Evolutionary conservation across 2,888 invertebrate species (phyloP), one percentile per base, ranked within the genome.

Genomic region (Orchestes rusci): DNA sequence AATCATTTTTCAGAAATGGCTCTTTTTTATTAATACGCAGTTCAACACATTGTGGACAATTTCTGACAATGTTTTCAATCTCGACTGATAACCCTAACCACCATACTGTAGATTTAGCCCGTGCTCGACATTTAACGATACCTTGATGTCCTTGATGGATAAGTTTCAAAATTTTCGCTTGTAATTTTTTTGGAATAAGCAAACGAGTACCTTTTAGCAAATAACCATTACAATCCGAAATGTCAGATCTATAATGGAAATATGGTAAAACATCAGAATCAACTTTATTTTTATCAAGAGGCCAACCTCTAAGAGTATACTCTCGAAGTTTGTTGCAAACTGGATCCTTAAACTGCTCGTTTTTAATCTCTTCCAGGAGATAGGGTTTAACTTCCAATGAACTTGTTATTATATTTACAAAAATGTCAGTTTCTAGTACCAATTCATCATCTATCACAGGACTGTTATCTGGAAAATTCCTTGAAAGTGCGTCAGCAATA

Each of bases 401-500:
- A 7, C 7, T 23, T 7, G 23, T 23, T 7, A 23, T 23, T 23
- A 23, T 7, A 10, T 23, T 23, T 23, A 23, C 10, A 23, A 23
- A 23, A 23, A 10, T 23, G 23, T 23, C 10, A 7, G 23, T 23
- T 10, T 23, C 23, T 23, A 23, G 10, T 5, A 10, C 23, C 10
- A 23, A 10, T 10, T 23, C 23, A 10, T 23, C 23, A 23, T 23
- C 10, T 23, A n/a, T n/a, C n/a, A n/a, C n/a, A n/a, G n/a, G n/a
- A n/a, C n/a, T n/a, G n/a, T n/a, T n/a, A 7, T 30, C 12, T n/a
- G n/a, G n/a, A 30, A 30, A 30, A 12, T 43, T 45, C 16, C 52
- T 32, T 5, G 54, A 53, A 7, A 57, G 38, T 3, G 44, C 32
- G 23, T 56, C 57, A 1, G 57, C 53, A 3, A 51, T 37, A 8